Base-by-base conservation (phyloP, 2,888 invertebrate genomes). In the Eristalis tenax region DNA sequence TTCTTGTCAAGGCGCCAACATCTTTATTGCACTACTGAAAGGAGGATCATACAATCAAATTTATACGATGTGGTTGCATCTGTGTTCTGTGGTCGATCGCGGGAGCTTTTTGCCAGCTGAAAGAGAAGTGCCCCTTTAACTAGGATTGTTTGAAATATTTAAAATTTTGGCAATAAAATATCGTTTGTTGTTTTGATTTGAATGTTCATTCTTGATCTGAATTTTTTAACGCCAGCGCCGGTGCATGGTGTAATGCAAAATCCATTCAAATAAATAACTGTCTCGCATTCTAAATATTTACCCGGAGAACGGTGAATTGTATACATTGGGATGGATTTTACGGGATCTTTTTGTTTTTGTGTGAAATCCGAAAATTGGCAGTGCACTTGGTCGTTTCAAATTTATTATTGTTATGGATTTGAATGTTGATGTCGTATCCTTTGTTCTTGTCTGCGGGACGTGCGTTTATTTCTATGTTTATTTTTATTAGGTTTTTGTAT, bases 1-100 rank as follows among this genome's bases (percentile, higher is more conserved):
- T 32, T 61, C 66, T 83, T 86, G 86, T 83, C 86, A 86, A 69
- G 65, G 50, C 64, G 86, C 86, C 86, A 86, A 79, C 50, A 73
- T 70, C 23, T 75, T 75, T 61, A 63, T 64, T 83, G 83, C 78
- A 83, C 35, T 64, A 8, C 18, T 13, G 69, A 59, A 61, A 56
- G 28, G 15, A 68, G 80, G 63, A 35, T 43, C 57, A 26, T 22
- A 73, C 59, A 64, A 57, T 65, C 56, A 50, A 66, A 61, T 84
- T 64, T 22, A 68, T 57, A 40, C 23, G 22, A 50, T 64, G 74
- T 75, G 35, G 32, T 59, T 70, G 64, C 40, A 28, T 73, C 43
- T 50, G 13, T 35, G n/a, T 18, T 40, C 63, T 77, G 35, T 64
- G 26, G 22, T 10, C n/a, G 50, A 38, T 38, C 11, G 50, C 6